phyloP scores from a whole-genome alignment of 2,797 vertebrate species.

The Chromobotia macracanthus region DNA sequence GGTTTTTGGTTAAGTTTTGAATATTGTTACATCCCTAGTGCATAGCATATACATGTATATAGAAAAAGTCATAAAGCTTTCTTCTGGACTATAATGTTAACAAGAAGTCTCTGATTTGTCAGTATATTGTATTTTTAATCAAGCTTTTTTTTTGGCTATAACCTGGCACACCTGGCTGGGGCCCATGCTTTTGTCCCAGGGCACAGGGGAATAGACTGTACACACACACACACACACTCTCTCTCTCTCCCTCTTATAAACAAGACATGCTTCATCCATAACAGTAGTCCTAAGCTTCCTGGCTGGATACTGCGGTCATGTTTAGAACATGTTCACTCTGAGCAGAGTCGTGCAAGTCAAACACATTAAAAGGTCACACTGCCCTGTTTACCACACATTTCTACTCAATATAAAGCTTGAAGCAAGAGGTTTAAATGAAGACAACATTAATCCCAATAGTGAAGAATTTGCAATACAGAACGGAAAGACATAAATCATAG shows the following conservation, averaged over 20 bases:
- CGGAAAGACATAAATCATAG: conserved; percentile 1
- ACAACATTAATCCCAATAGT: neutral
- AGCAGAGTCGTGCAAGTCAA: neutral
- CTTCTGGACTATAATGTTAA: conserved; percentile 45
- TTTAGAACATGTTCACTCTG: neutral
- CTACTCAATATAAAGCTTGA: neutral
- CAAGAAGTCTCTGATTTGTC: conserved; percentile 53
- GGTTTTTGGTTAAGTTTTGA: too few species aligned
- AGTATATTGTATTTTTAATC: conserved; percentile 56
- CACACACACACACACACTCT: conserved; percentile 40
- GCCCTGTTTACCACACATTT: neutral
- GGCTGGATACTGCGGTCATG: conserved; percentile 28
- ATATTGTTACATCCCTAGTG: too few species aligned
- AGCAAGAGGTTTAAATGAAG: neutral
- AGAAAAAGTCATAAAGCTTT: too few species aligned
- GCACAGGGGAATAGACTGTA: conserved; percentile 42
- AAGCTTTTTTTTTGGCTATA: conserved; percentile 47
- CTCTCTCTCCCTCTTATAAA: conserved; percentile 23
- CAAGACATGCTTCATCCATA: conserved; percentile 33
- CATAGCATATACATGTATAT: neutral
- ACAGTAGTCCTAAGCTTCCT: conserved; percentile 9
- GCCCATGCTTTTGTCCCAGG: conserved; percentile 46
- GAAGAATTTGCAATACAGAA: neutral
- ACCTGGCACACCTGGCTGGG: conserved; percentile 55
- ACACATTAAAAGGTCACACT: neutral